Conservation (phyloP, 1,140 invertebrate genomes). For the Drosophila pandora region DNA sequence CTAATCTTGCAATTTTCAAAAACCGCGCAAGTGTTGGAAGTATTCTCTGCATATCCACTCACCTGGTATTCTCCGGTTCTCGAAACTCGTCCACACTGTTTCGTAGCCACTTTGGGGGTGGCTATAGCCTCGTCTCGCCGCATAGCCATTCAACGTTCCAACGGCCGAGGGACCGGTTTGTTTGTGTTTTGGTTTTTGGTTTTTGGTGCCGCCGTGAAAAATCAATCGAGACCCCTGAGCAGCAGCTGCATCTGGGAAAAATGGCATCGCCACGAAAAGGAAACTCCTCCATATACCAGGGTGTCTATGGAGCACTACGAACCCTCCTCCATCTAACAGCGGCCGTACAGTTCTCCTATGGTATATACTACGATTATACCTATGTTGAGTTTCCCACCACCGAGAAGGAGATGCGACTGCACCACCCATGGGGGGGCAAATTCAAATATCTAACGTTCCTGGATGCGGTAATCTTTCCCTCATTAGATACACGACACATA, state of each 20-base stretch:
- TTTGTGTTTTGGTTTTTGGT: conserved; percentile 17
- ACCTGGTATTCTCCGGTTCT: neutral
- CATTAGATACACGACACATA: conserved; percentile 15
- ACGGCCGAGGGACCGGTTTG: conserved; percentile 34
- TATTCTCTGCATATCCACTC: neutral
- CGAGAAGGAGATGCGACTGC: conserved; percentile 78
- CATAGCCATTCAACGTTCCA: conserved; percentile 9
- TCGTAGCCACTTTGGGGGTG: conserved; percentile 15
- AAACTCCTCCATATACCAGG: conserved; percentile 81
- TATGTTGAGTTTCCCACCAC: conserved; percentile 87
- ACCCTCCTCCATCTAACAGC: conserved; percentile 87
- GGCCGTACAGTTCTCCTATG: conserved; percentile 88
- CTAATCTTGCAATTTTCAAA: neutral
- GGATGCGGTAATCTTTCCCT: conserved; percentile 88
- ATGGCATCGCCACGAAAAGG: conserved; percentile 14
- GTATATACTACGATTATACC: conserved; percentile 89
- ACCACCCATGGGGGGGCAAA: conserved; percentile 88
- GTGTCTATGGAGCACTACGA: conserved; percentile 81
- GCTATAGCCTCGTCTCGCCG: neutral
- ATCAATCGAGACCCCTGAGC: conserved; percentile 60
- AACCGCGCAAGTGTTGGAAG: neutral
- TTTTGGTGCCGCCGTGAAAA: conserved; percentile 51
- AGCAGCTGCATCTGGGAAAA: conserved; percentile 28
- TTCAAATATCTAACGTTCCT: conserved; percentile 95
- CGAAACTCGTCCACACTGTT: conserved; percentile 5